Evolutionary conservation across 2,113 vertebrate species (phyloP).

Genomic region (Dipodomys ordii): DNA sequence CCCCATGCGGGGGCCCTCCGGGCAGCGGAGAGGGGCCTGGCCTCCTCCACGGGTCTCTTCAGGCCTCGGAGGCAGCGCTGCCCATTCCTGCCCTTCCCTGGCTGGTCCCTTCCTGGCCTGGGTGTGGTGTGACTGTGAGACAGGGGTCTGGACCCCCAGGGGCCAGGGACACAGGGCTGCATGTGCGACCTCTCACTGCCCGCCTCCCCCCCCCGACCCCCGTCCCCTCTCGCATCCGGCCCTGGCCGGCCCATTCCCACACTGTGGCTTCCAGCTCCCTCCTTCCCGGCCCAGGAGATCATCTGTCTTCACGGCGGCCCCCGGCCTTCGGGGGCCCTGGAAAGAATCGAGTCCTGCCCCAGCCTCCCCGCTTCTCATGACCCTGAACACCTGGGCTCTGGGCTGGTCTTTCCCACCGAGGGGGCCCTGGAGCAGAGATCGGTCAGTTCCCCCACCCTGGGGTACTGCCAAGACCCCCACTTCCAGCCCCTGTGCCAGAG

Average conservation of each 20-base stretch:
- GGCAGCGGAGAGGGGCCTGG: not conserved
- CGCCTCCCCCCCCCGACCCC: not conserved
- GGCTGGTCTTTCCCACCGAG: not conserved
- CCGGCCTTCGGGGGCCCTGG: not conserved
- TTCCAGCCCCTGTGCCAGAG: not conserved
- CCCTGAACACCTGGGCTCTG: not conserved
- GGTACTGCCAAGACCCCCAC: too few relatives aligned
- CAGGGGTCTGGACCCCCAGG: not conserved
- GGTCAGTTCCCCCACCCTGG: not conserved
- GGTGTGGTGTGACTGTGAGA: fast-evolving
- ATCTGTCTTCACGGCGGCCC: not conserved
- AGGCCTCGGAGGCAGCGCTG: not conserved
- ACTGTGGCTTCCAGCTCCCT: not conserved
- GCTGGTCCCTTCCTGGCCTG: not conserved
- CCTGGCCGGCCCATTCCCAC: slow-evolving; percentile 35
- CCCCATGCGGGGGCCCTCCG: not conserved
- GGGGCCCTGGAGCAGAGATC: not conserved
- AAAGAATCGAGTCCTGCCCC: not conserved
- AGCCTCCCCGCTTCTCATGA: fast-evolving
- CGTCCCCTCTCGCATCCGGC: slow-evolving; percentile 18
- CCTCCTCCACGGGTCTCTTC: not conserved
- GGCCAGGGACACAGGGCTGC: not conserved
- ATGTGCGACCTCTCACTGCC: not conserved
- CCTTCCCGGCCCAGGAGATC: not conserved
- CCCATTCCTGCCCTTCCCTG: not conserved